phyloP scores from a whole-genome alignment of 2,113 vertebrate genomes.

The mouse (Mus musculus) region GRCm39 chr2:59098001-59098500 shows the following conservation, averaged over 20 bases:
- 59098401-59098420: not conserved
- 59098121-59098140: not conserved
- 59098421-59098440: not conserved
- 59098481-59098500: not conserved
- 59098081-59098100: not conserved
- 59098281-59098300: not conserved
- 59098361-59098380: not conserved
- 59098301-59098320: not conserved
- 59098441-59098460: conserved; percentile 19
- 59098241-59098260: conserved; percentile 36
- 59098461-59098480: not conserved
- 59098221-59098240: not conserved
- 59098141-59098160: not conserved
- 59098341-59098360: conserved; percentile 36
- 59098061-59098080: not conserved
- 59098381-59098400: not conserved
- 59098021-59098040: not conserved
- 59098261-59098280: conserved; percentile 13
- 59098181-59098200: conserved; percentile 20
- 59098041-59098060: not conserved
- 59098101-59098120: not conserved
- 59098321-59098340: conserved; percentile 31
- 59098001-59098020: not conserved
- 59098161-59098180: conserved; percentile 30
- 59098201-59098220: conserved; percentile 6